Base-by-base conservation (phyloP, 2,888 invertebrate genomes). In the Osmoderma eremita region DNA sequence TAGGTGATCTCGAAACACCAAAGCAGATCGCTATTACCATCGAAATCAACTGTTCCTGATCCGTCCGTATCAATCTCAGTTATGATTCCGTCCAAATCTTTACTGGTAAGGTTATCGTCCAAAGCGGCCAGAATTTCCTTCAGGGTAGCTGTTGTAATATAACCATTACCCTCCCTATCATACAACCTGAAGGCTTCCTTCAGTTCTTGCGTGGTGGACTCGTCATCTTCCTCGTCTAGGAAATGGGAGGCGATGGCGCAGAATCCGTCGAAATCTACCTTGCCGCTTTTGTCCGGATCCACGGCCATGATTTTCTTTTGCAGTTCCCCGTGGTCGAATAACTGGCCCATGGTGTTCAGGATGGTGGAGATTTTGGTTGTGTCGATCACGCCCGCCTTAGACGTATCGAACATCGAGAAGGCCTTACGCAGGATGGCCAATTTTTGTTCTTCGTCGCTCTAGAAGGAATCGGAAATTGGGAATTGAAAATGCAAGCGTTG, bases 51-150 rank as follows among this genome's bases (percentile, higher is more conserved):
- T 73, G 98, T 98, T 79, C 98, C 98, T 72, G 97, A 97, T 64
- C 97, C 97, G 83, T 98, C 98, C 69, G 97, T 96, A 84, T 98
- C 98, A 78, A 98, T 97, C 86, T 98, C 97, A 77, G 93, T 92
- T 81, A 98, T 98, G 86, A 98, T 98, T 74, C 96, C 97, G 81
- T 98, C 97, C 74, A 98, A 88, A 81, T 97, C 97, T 58, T 95
- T 89, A 78, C 90, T 93, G 73, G 92, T 94, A 39, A 98, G 87
- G 81, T 97, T 97, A 82, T 98, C 98, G 77, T 97, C 98, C 45
- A 94, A 86, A 20, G 95, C 96, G 63, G 91, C 92, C 72, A 98
- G 86, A 83, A 98, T 98, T 86, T 97, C 97, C 80, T 97, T 92
- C 56, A 97, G 85, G 3, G 94, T 94, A 3, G 91, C 91, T 71